A percentile compares a stretch with the other conserved stretches of the same genome.
phyloP scores from a whole-genome alignment of 2,888 invertebrate species.

The Hanleya hanleyi region DNA sequence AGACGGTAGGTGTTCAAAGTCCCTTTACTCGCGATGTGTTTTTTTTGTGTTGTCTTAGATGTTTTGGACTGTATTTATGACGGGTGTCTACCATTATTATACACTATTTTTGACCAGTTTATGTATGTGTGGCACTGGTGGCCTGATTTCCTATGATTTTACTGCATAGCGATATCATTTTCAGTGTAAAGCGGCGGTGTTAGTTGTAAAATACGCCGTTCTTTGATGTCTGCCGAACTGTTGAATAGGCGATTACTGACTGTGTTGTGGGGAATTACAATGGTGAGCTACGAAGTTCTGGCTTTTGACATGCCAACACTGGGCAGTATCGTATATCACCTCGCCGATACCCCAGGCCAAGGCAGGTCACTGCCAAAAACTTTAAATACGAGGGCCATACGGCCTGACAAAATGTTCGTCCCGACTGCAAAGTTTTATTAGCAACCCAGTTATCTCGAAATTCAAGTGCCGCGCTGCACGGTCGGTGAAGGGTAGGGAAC shows the following conservation, averaged over 20 bases:
- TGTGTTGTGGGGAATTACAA: not conserved
- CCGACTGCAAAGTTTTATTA: not conserved
- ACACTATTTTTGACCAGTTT: too few relatives aligned
- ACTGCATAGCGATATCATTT: not conserved
- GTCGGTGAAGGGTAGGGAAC: too few relatives aligned
- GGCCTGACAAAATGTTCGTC: too few relatives aligned
- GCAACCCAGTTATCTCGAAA: too few relatives aligned
- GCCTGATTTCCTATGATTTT: too few relatives aligned
- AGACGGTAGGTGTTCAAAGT: slow-evolving; percentile 57
- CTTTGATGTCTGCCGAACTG: slow-evolving; percentile 11
- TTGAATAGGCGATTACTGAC: not conserved
- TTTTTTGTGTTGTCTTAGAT: not conserved
- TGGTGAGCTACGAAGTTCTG: not conserved
- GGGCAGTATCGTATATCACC: slow-evolving; percentile 1
- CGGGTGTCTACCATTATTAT: too few relatives aligned
- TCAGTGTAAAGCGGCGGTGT: not conserved
- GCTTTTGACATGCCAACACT: not conserved
- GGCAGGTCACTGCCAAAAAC: not conserved
- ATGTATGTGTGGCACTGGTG: too few relatives aligned
- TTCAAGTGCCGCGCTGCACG: too few relatives aligned
- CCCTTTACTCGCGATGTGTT: not conserved
- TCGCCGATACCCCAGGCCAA: not conserved
- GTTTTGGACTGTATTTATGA: too few relatives aligned
- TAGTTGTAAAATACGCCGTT: not conserved
- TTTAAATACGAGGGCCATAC: not conserved